phyloP scores from a whole-genome alignment of 2,888 invertebrate species.

The Drosophila sordidula region DNA sequence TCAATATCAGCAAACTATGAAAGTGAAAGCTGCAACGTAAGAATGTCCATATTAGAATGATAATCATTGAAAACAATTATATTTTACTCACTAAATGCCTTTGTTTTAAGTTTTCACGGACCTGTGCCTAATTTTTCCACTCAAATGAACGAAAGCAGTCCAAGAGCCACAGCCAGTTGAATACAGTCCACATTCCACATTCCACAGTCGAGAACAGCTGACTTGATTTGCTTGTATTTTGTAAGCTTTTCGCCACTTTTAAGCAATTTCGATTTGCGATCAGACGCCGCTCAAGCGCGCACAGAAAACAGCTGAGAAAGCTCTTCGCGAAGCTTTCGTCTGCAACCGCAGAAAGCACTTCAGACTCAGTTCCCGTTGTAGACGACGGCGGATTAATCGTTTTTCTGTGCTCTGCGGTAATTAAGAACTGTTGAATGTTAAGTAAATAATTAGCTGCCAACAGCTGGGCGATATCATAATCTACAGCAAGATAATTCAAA shows the following conservation, averaged over 20 bases:
- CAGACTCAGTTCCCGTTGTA: conserved; percentile 6
- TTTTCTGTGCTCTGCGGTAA: neutral
- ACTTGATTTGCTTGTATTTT: neutral
- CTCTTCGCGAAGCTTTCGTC: neutral
- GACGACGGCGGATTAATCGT: neutral
- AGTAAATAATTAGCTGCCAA: neutral
- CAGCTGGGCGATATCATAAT: neutral
- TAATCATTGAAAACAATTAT: no score
- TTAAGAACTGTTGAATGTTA: neutral
- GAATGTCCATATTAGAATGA: no score
- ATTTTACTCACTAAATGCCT: no score
- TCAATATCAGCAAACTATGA: conserved; percentile 10
- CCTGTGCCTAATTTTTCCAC: no score
- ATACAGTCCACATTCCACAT: no score
- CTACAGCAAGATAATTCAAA: conserved; percentile 1
- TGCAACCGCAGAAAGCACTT: neutral
- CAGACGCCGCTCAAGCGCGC: neutral
- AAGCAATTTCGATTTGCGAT: neutral
- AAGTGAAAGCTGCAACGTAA: no score
- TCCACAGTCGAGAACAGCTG: neutral
- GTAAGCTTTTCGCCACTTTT: neutral
- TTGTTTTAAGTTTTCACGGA: no score
- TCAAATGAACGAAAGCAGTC: neutral
- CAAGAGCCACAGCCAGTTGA: neutral
- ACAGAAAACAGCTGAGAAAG: neutral